Conservation (phyloP, 2,797 vertebrate genomes). For the Clarias laeviceps region DNA sequence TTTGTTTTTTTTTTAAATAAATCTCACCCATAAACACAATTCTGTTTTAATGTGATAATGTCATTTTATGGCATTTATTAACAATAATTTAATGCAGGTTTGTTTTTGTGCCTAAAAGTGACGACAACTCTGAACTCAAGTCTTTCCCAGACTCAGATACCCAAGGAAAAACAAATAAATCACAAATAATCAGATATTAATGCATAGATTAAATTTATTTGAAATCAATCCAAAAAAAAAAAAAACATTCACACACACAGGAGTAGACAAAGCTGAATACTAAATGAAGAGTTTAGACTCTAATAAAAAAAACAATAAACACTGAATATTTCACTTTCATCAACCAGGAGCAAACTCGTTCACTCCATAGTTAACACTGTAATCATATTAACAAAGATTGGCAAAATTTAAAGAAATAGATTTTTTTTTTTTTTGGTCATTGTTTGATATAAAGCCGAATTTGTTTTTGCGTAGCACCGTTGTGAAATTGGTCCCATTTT, state of each 20-base stretch:
- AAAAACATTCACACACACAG: background rate
- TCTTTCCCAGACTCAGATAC: background rate
- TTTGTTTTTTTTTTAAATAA: background rate
- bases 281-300: background rate
- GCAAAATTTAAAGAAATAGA: background rate
- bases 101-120: background rate
- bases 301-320: constrained; percentile 4
- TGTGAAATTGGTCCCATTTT: constrained; percentile 41
- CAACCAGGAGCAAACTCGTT: background rate
- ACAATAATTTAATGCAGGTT: background rate
- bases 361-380: background rate
- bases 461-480: constrained; percentile 50
- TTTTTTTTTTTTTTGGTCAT: background rate
- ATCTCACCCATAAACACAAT: background rate
- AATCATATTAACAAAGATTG: background rate
- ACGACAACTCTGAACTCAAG: background rate
- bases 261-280: background rate
- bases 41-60: background rate
- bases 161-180: background rate
- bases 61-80: background rate
- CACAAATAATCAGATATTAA: background rate
- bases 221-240: constrained; percentile 8
- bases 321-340: constrained; percentile 8
- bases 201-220: constrained; percentile 53
- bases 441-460: constrained; percentile 1